These are phyloP conservation scores for Myopa tessellatipennis DNA, from an alignment of 2,888 invertebrate species.

Conservation along the genomic window DNA sequence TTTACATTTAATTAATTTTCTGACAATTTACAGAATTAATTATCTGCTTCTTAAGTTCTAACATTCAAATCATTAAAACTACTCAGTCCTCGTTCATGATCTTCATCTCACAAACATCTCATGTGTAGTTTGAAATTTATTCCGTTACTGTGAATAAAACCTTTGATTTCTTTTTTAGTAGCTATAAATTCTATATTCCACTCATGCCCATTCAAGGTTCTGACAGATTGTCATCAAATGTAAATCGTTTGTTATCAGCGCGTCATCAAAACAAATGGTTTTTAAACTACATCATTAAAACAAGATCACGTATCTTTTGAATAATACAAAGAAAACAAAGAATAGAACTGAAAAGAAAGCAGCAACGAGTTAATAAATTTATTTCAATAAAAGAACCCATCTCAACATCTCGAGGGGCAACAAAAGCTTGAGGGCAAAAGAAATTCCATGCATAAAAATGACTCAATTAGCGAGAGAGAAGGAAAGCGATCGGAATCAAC, in stretches of 20 bases:
- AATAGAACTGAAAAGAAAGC: not conserved
- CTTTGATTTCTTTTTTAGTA: no score
- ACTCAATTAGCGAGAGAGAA: slow-evolving; percentile 5
- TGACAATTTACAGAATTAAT: no score
- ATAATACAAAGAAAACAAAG: not conserved
- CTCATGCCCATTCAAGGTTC: not conserved
- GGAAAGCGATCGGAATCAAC: slow-evolving; percentile 9
- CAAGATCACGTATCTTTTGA: not conserved
- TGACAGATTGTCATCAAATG: slow-evolving; percentile 24
- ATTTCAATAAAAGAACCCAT: not conserved
- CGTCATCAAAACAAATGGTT: slow-evolving; percentile 26
- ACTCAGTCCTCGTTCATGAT: no score
- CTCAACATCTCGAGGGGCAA: not conserved
- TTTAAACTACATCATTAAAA: slow-evolving; percentile 36
- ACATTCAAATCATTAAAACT: no score
- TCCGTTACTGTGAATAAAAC: no score
- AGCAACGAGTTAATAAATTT: slow-evolving; percentile 26
- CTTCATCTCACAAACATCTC: no score
- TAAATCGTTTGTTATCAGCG: slow-evolving; percentile 20
- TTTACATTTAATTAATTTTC: no score
- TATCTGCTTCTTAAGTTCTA: no score
- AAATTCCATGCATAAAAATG: slow-evolving; percentile 12
- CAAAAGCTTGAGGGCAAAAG: not conserved
- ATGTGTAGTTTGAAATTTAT: no score
- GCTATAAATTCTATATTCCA: not conserved